These are phyloP conservation scores for Erebia aethiops DNA, from an alignment of 2,888 invertebrate genomes.

Conservation along the genomic window DNA sequence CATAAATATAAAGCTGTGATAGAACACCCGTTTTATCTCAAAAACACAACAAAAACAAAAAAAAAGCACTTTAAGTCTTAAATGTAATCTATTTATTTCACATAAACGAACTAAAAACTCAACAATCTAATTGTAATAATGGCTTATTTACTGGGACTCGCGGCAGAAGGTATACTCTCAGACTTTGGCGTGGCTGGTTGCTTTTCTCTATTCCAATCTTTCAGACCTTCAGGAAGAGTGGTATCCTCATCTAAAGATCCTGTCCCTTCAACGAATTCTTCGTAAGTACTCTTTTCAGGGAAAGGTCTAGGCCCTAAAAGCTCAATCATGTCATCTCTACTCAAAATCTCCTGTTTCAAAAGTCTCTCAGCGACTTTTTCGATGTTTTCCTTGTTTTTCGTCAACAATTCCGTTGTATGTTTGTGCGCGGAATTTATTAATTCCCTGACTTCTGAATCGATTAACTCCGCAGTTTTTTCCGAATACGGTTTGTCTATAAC, in stretches of 20 bases:
- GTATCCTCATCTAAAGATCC: slow-evolving; percentile 99
- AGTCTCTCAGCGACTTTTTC: slow-evolving; percentile 93
- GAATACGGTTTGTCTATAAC: slow-evolving; percentile 98
- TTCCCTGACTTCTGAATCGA: slow-evolving; percentile 93
- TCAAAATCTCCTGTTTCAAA: slow-evolving; percentile 96
- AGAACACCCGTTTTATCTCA: background rate
- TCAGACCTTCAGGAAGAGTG: slow-evolving; percentile 95
- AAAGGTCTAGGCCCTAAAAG: slow-evolving; percentile 97
- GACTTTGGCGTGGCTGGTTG: slow-evolving; percentile 51
- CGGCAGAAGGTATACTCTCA: slow-evolving; percentile 57
- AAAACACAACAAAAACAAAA: background rate
- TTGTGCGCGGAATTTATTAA: slow-evolving; percentile 86
- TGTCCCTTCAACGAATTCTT: slow-evolving; percentile 99
- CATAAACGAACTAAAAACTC: slow-evolving; percentile 64
- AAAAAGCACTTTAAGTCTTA: slow-evolving; percentile 69
- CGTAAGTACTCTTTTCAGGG: slow-evolving; percentile 99
- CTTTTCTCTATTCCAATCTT: slow-evolving; percentile 95
- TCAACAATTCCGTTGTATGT: slow-evolving; percentile 90
- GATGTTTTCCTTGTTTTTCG: slow-evolving; percentile 92
- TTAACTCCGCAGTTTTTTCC: slow-evolving; percentile 97
- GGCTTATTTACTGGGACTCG: slow-evolving; percentile 62
- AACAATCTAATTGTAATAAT: slow-evolving; percentile 53
- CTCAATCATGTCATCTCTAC: slow-evolving; percentile 98
- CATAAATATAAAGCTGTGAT: background rate
- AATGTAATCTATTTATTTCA: slow-evolving; percentile 71